Evolutionary conservation across 2,113 vertebrate species (phyloP).

Genomic region (Acanthochromis polyacanthus): DNA sequence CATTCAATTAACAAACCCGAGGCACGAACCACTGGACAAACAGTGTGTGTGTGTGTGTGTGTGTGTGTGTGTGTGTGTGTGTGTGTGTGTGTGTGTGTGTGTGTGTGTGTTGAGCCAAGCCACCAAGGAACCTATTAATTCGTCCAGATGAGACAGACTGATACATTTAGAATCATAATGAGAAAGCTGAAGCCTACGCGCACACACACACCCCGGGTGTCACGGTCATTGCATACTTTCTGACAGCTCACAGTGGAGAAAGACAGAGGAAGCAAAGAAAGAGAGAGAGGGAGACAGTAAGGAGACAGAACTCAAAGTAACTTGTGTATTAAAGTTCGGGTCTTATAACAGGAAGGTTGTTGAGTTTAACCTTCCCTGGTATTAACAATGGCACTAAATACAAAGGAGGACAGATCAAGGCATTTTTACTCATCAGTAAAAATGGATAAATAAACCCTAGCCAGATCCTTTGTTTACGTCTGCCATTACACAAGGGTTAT

Average conservation of each 20-base stretch:
- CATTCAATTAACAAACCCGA: conserved; percentile 73
- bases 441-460: too few relatives aligned
- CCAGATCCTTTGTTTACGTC: too few relatives aligned
- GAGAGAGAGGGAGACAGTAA: background rate
- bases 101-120: conserved; percentile 17
- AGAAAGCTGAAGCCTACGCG: conserved; percentile 43
- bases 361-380: conserved; percentile 1
- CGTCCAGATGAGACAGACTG: conserved; percentile 63
- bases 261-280: background rate
- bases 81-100: background rate
- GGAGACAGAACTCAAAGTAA: background rate
- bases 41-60: conserved; percentile 8
- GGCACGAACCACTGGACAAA: conserved; percentile 53
- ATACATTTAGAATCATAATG: conserved; percentile 69
- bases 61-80: too few relatives aligned
- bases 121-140: conserved; percentile 64
- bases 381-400: too few relatives aligned
- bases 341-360: background rate
- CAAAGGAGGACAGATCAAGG: too few relatives aligned
- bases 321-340: background rate
- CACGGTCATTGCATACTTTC: conserved; percentile 21
- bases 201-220: conserved; percentile 22
- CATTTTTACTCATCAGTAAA: too few relatives aligned
- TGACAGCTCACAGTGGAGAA: conserved; percentile 46
- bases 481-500: too few relatives aligned